Evolutionary conservation across 2,888 invertebrate species (phyloP).

Genomic region (Bimastos eiseni): DNA sequence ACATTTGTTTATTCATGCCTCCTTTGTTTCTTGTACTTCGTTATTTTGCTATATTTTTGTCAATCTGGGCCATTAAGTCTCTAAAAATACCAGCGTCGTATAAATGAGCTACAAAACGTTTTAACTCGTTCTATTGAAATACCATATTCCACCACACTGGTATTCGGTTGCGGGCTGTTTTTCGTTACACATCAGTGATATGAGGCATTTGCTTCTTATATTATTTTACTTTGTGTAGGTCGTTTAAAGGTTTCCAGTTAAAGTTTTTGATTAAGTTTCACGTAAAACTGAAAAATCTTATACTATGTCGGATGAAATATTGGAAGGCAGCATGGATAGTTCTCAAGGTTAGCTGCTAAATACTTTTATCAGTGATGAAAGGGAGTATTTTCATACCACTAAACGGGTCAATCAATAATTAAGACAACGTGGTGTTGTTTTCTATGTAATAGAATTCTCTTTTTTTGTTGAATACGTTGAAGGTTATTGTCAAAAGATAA

Average conservation of each 20-base stretch:
- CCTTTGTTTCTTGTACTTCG: too few species aligned
- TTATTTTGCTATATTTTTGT: too few species aligned
- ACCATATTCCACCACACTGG: not conserved
- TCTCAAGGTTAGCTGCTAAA: not conserved
- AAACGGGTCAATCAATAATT: not conserved
- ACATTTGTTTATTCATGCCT: too few species aligned
- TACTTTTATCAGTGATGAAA: not conserved
- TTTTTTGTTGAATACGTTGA: too few species aligned
- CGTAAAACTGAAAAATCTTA: not conserved
- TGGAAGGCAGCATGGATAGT: not conserved
- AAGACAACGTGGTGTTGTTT: not conserved
- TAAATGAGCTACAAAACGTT: too few species aligned
- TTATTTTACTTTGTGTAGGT: not conserved
- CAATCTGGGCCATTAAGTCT: too few species aligned
- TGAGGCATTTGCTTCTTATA: not conserved
- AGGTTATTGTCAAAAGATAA: too few species aligned
- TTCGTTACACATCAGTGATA: not conserved
- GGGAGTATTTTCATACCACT: not conserved
- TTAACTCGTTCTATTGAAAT: too few species aligned
- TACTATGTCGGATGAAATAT: slow-evolving; percentile 2
- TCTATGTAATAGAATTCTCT: not conserved
- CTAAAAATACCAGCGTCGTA: too few species aligned
- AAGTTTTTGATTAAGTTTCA: not conserved
- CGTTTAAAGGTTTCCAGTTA: not conserved
- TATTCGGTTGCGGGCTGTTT: not conserved